phyloP scores from a whole-genome alignment of 2,888 invertebrate genomes.

The Papilio gigon region DNA sequence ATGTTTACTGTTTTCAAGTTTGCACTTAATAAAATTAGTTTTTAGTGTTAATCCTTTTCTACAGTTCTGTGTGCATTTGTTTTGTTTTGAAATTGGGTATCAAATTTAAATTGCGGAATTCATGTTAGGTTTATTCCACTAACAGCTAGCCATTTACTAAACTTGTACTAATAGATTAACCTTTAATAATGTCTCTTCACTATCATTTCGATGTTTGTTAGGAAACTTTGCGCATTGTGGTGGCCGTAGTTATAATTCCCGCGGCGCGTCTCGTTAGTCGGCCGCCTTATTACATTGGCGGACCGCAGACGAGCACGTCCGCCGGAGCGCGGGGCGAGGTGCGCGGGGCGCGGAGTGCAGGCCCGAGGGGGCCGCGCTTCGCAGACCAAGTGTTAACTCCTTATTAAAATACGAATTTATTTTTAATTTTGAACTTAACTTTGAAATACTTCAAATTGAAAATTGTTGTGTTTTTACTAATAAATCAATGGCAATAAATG shows the following conservation, averaged over 20 bases:
- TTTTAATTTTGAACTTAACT: neutral
- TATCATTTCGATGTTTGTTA: constrained; percentile 9
- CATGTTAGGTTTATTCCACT: no score
- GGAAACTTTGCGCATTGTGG: constrained; percentile 42
- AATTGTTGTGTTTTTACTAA: neutral
- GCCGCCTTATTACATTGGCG: constrained; percentile 72
- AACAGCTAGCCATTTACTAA: no score
- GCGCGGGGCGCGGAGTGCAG: neutral
- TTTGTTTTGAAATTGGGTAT: no score
- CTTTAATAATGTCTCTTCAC: neutral
- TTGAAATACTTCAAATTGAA: constrained; percentile 19
- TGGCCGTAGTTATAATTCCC: constrained; percentile 50
- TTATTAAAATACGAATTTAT: constrained; percentile 22
- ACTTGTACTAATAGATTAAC: neutral
- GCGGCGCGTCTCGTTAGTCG: constrained; percentile 64
- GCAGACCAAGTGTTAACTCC: constrained; percentile 26
- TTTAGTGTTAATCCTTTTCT: neutral
- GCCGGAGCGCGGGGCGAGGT: constrained; percentile 17
- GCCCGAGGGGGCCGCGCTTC: neutral
- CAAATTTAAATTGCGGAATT: no score
- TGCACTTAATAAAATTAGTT: neutral
- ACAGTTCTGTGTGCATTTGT: no score
- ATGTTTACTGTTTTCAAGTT: constrained; percentile 1
- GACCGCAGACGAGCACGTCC: constrained; percentile 52
- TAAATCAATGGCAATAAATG: no score